phyloP scores from a whole-genome alignment of 2,113 vertebrate genomes.

The Oxyruncus cristatus region DNA sequence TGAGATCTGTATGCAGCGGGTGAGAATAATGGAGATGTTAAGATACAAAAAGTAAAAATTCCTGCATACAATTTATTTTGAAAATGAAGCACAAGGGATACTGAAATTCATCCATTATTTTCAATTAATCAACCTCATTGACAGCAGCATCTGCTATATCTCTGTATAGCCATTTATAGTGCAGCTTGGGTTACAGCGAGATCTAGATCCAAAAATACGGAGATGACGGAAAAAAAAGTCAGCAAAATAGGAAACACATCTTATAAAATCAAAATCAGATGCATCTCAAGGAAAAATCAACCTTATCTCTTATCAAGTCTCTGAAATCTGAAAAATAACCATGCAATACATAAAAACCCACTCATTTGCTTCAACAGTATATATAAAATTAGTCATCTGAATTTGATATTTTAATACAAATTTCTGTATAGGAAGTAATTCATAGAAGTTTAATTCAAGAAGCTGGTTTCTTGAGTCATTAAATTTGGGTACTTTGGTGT shows the following conservation, averaged over 20 bases:
- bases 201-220: not conserved
- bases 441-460: not conserved
- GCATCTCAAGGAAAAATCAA: not conserved
- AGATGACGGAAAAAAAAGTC: not conserved
- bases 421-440: not conserved
- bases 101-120: not conserved
- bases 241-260: not conserved
- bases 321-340: not conserved
- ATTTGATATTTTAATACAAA: not conserved
- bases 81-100: not conserved
- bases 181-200: not conserved
- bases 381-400: not conserved
- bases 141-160: not conserved
- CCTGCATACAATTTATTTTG: not conserved
- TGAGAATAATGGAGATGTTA: not conserved
- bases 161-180: not conserved
- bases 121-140: not conserved
- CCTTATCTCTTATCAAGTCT: not conserved
- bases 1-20: conserved; percentile 33
- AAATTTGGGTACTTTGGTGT: not conserved
- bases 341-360: not conserved
- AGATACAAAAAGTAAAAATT: not conserved
- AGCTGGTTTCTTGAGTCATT: not conserved
- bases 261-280: not conserved
- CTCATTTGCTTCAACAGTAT: not conserved